Evolutionary conservation across 2,888 invertebrate genomes (phyloP).

Genomic region (Yponomeuta sedellus): DNA sequence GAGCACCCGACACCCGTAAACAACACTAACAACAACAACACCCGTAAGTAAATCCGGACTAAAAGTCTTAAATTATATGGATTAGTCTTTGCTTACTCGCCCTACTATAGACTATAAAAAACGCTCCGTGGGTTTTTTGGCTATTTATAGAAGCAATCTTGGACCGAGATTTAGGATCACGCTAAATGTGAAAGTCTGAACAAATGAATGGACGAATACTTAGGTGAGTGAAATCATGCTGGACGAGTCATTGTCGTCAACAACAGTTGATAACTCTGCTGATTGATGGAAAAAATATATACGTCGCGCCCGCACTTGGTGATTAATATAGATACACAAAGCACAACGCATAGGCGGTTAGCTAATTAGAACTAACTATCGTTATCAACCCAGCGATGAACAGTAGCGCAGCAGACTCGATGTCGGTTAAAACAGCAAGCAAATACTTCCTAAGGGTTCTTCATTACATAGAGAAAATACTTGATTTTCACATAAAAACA

Average conservation of each 20-base stretch:
- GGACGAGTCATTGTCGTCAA: background rate
- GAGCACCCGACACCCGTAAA: too few species aligned
- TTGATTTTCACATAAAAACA: background rate
- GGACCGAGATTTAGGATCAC: background rate
- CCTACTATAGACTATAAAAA: too few species aligned
- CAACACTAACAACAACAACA: too few species aligned
- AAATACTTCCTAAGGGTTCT: background rate
- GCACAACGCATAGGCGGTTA: background rate
- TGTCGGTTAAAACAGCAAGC: background rate
- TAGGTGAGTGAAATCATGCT: background rate
- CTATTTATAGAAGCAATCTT: background rate
- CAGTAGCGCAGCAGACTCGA: background rate
- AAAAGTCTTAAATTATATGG: too few species aligned
- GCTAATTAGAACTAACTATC: too few species aligned
- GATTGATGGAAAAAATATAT: background rate
- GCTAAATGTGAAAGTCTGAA: background rate
- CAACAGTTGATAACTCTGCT: background rate
- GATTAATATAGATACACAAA: background rate
- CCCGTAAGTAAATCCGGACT: too few species aligned
- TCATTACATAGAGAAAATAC: background rate
- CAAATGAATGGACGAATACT: background rate
- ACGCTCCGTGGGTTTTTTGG: background rate
- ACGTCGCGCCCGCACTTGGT: background rate
- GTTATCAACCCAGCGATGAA: too few species aligned
- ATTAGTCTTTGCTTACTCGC: too few species aligned